Base-by-base conservation (phyloP, 1,140 invertebrate genomes). In the Euschistus heros region DNA sequence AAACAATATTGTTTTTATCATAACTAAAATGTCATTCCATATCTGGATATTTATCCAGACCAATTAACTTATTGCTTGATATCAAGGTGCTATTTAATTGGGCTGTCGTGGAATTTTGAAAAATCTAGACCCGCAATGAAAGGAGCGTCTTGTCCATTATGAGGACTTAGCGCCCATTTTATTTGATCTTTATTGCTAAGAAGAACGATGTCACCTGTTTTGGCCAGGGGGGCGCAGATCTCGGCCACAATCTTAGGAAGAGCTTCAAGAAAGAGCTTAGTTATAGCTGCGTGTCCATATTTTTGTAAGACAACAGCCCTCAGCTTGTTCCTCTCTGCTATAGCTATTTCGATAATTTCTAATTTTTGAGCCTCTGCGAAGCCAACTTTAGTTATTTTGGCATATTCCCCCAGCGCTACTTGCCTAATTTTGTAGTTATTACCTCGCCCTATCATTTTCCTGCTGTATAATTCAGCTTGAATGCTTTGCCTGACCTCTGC, bases 261-360 rank as follows among this genome's bases (percentile, higher is more conserved):
- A 20, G 57, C 22, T 17, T 60, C 37, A 7, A 60, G 27, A 3
- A 27, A 27, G 5, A 60, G 27, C 17, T 22, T 60, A n/a, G 27
- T 24, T 37, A 60, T 33, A 24, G 57, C 57, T 33, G 26, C 57
- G n/a, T 37, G 5, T 10, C 10, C 57, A 27, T 33, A 60, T 26
- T 60, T 60, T 24, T 60, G 27, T 2, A 33, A 27, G 18, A 18
- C 57, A 2, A 33, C 10, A 6, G 57, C 57, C 15, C 18, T 26
- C 57, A 60, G 2, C 14, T 60, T 60, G 27, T 33, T 60, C 8
- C 18, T 30, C 24, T 33, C n/a, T 27, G 57, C 57, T n/a, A n/a
- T 60, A 6, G 57, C 57, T 27, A 10, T 27, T 60, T 37, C 57
- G 15, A 60, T 33, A 8, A 33, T 60, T 37, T 60, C 57, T 24